Evolutionary conservation across 1,140 invertebrate genomes (phyloP).

Genomic region (Sycobia sp.): DNA sequence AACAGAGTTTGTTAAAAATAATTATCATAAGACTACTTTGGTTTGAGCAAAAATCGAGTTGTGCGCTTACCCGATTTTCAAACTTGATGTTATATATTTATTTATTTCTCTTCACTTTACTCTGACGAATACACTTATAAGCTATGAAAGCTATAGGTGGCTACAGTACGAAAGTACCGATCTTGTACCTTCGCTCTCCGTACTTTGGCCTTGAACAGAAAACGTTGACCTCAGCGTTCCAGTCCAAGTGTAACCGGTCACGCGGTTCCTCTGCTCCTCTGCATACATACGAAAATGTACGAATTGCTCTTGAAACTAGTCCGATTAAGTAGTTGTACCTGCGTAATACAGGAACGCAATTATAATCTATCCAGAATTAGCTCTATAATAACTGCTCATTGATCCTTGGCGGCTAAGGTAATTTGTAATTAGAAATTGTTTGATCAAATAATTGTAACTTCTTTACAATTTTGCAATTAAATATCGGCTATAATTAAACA

Average conservation of each 20-base stretch:
- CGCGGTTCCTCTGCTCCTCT: constrained; percentile 40
- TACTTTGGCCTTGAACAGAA: constrained; percentile 57
- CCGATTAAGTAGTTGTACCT: constrained; percentile 18
- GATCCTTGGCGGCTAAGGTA: background rate
- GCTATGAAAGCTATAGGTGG: background rate
- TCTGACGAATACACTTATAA: too few species aligned
- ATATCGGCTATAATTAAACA: too few species aligned
- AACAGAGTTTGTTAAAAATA: too few species aligned
- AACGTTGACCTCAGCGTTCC: constrained; percentile 57
- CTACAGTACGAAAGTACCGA: constrained; percentile 23
- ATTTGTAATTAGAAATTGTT: background rate
- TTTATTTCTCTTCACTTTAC: too few species aligned
- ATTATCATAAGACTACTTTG: too few species aligned
- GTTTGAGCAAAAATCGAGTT: too few species aligned
- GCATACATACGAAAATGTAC: background rate
- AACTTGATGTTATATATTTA: too few species aligned
- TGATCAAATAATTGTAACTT: too few species aligned
- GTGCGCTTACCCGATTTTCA: too few species aligned
- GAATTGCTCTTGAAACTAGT: constrained; percentile 42
- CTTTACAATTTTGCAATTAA: too few species aligned
- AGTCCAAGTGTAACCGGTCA: constrained; percentile 52
- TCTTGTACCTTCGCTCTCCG: constrained; percentile 37
- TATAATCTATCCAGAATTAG: background rate
- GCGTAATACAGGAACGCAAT: constrained; percentile 24
- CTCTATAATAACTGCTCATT: background rate